These are phyloP conservation scores for Drosophila truncata DNA, from an alignment of 1,140 invertebrate species.

Conservation along the genomic window DNA sequence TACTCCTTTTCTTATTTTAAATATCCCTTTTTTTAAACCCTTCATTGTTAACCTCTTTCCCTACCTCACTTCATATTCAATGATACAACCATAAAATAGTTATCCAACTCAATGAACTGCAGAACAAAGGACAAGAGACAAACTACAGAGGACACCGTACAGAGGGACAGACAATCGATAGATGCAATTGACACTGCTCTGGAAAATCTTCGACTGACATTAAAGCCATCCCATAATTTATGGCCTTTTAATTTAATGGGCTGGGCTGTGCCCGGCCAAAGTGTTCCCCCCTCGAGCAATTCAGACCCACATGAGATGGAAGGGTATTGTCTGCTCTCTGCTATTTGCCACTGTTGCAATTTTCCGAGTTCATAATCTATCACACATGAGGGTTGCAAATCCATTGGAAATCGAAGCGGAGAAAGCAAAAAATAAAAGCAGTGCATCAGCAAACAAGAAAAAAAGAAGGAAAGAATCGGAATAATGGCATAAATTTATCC, in stretches of 20 bases:
- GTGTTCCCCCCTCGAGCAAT: constrained; percentile 59
- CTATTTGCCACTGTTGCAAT: constrained; percentile 64
- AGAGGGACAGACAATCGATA: constrained; percentile 55
- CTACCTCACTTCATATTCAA: constrained; percentile 34
- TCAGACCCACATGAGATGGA: constrained; percentile 62
- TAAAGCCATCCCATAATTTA: constrained; percentile 76
- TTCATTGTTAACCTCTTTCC: not conserved
- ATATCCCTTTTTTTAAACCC: not conserved
- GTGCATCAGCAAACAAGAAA: constrained; percentile 15
- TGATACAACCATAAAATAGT: constrained; percentile 70
- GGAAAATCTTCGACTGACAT: constrained; percentile 76
- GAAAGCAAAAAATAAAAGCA: constrained; percentile 39
- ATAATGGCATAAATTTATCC: constrained; percentile 72
- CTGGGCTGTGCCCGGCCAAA: constrained; percentile 58
- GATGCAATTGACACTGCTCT: constrained; percentile 74
- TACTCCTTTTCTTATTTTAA: not conserved
- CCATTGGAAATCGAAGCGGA: constrained; percentile 24
- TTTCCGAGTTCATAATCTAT: constrained; percentile 78
- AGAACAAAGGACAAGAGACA: constrained; percentile 23
- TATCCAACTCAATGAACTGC: constrained; percentile 65
- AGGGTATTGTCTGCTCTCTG: constrained; percentile 46
- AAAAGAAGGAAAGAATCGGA: constrained; percentile 15
- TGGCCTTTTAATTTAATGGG: constrained; percentile 85
- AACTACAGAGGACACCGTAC: not conserved
- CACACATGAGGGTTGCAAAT: constrained; percentile 74